A percentile compares a stretch with the other conserved stretches of the same genome.
Conservation (phyloP, 2,888 invertebrate species). For the Phorcus lineatus region DNA sequence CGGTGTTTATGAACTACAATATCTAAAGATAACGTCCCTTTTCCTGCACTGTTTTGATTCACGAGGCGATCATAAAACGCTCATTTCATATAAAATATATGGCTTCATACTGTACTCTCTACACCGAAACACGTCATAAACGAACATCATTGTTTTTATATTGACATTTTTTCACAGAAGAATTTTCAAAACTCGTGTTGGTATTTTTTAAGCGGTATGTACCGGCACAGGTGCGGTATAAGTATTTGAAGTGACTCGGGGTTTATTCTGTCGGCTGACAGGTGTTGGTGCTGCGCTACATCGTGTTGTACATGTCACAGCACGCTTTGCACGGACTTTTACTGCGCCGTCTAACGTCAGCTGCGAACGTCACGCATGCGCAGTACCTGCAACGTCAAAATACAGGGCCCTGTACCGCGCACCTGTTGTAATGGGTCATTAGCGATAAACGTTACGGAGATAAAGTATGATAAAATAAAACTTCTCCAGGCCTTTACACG, state of each 20-base stretch:
- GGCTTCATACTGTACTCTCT: neutral
- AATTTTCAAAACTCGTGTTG: neutral
- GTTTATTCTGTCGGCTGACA: neutral
- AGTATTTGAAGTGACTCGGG: neutral
- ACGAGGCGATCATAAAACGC: neutral
- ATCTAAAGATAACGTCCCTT: neutral
- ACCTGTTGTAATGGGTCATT: constrained; percentile 4
- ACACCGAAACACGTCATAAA: neutral
- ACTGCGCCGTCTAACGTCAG: constrained; percentile 10
- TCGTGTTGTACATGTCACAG: constrained; percentile 3
- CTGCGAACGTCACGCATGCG: constrained; percentile 13
- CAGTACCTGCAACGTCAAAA: neutral
- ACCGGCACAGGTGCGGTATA: neutral
- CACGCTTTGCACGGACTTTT: neutral
- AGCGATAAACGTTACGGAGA: constrained; percentile 6
- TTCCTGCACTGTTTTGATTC: neutral
- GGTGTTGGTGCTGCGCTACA: neutral
- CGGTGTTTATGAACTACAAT: neutral
- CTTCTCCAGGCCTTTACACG: neutral
- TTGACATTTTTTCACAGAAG: neutral
- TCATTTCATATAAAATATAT: neutral
- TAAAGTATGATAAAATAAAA: constrained; percentile 13
- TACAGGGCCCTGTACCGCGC: neutral
- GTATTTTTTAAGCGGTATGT: neutral
- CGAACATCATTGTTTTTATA: constrained; percentile 4